phyloP scores from a whole-genome alignment of 2,888 invertebrate genomes.

The Nasonia oneida region DNA sequence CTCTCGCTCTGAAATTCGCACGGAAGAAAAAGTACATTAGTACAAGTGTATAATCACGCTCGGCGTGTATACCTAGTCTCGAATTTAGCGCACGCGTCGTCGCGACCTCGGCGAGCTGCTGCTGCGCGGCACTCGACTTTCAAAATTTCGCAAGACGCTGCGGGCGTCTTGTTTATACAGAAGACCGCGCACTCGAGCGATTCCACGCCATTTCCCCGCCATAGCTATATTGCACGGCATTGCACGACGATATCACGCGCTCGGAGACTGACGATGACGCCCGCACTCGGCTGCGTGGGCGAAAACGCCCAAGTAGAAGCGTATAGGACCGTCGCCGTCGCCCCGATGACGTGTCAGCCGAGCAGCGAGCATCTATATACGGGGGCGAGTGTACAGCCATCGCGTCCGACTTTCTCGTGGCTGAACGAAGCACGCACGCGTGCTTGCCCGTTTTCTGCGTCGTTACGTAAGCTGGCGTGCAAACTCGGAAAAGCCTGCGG shows the following conservation, averaged over 20 bases:
- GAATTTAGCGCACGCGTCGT: background rate
- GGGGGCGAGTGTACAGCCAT: too few species aligned
- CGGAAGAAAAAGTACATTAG: slow-evolving; percentile 17
- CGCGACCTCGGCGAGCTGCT: background rate
- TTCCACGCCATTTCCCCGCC: background rate
- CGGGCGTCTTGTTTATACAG: background rate
- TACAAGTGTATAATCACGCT: background rate
- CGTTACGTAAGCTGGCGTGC: slow-evolving; percentile 10
- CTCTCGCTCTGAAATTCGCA: slow-evolving; percentile 76
- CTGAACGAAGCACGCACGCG: background rate
- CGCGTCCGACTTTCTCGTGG: background rate
- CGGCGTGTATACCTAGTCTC: background rate
- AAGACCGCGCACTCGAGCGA: too few species aligned
- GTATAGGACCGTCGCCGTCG: too few species aligned
- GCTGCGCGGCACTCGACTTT: background rate
- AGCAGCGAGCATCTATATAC: too few species aligned
- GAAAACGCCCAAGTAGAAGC: too few species aligned
- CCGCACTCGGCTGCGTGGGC: background rate
- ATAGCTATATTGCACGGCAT: background rate
- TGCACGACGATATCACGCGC: background rate
- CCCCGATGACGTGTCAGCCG: too few species aligned
- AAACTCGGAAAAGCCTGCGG: background rate
- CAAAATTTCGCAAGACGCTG: background rate
- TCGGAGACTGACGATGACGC: too few species aligned
- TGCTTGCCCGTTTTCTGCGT: background rate